Evolutionary conservation across 1,140 invertebrate species (phyloP).

Genomic region (Metopolophium dirhodum): DNA sequence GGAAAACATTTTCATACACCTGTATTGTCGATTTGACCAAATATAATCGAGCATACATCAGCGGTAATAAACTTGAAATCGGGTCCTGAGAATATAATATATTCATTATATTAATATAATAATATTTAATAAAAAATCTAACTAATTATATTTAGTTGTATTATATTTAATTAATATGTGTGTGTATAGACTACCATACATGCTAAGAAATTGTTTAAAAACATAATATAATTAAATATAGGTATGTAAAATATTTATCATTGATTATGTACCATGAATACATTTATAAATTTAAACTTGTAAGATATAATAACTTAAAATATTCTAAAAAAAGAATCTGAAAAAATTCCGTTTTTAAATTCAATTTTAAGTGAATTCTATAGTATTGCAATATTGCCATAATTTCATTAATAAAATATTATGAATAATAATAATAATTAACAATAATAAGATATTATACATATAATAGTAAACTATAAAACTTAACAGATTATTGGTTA

Average conservation of each 20-base stretch:
- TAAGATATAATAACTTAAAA: not conserved
- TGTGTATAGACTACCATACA: not conserved
- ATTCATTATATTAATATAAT: not conserved
- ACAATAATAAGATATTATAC: not conserved
- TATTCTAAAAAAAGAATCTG: not conserved
- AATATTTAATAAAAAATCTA: not conserved
- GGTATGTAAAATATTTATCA: too few relatives aligned
- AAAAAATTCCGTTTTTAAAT: not conserved
- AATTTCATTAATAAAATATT: not conserved
- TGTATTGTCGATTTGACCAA: not conserved
- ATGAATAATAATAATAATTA: too few relatives aligned
- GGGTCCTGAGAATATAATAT: not conserved
- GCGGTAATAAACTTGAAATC: not conserved
- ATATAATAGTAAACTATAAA: not conserved
- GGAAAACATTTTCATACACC: constrained; percentile 43
- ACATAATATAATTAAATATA: not conserved
- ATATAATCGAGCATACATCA: constrained; percentile 45
- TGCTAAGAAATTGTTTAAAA: not conserved
- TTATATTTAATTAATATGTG: not conserved
- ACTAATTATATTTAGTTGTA: not conserved
- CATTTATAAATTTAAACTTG: too few relatives aligned
- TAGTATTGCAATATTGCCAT: not conserved
- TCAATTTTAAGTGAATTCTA: not conserved
- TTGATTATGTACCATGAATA: too few relatives aligned
- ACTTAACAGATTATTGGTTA: not conserved